Base-by-base conservation (phyloP, 2,888 invertebrate species). In the Himalopsyche anomala region DNA sequence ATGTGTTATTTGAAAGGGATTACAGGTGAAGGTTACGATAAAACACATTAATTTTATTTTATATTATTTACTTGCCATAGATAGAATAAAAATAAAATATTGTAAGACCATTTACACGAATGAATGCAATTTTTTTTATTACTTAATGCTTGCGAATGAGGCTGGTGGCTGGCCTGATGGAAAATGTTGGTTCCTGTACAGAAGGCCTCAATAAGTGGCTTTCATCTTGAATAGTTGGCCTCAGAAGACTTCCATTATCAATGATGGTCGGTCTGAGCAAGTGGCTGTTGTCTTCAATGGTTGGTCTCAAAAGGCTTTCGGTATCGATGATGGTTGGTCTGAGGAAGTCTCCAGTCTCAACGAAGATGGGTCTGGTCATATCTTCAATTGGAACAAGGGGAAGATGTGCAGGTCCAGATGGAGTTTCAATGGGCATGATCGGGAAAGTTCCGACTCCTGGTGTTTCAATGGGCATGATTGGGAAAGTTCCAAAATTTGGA, bases 101-200 rank as follows among this genome's bases (percentile, higher is more conserved):
- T 15, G 5, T 4, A 51, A 15, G 12, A 15, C 15, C 51, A 51
- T 12, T 3, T 15, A 51, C 15, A 15, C 12, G 15, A 51, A 15
- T 51, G 15, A 15, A 15, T 51, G 15, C 15, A 51, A 51, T 51
- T 51, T 51, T 9, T 45, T 8, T 45, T 51, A 51, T n/a, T 19
- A 19, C 17, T 81, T 51, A 81, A 36, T 36, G 81, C 17, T 54
- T 81, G 36, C 42, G 19, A 11, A 45, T 45, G 45, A 45, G 45
- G 51, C 51, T 54, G 36, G 8, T 51, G 36, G 81, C 81, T 81
- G 81, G 81, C 28, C 36, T 81, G 45, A 54, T 28, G 28, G 54
- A 51, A 36, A 51, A 8, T 36, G 36, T 11, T 19, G 81, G 51
- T 19, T 45, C 17, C 8, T 40, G 15, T 42, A 83, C 4, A 5